Evolutionary conservation across 2,888 invertebrate genomes (phyloP).

Genomic region (Cephus pygmeus): DNA sequence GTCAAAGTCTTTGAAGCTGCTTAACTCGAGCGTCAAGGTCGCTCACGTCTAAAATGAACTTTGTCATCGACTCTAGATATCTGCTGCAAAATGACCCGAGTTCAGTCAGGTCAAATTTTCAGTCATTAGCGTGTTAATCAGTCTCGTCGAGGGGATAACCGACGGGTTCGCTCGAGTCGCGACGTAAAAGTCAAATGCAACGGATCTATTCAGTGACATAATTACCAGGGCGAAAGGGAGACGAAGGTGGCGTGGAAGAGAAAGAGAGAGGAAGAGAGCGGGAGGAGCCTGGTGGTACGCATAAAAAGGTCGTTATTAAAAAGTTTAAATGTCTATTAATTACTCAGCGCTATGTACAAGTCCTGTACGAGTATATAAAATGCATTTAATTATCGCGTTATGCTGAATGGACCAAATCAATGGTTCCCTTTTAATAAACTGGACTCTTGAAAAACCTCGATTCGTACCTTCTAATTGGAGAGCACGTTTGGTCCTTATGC

Average conservation of each 20-base stretch:
- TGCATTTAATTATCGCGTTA: slow-evolving; percentile 57
- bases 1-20: neutral
- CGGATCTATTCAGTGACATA: slow-evolving; percentile 58
- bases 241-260: neutral
- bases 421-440: slow-evolving; percentile 47
- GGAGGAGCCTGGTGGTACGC: slow-evolving; percentile 34
- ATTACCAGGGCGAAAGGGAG: slow-evolving; percentile 44
- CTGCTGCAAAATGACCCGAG: neutral
- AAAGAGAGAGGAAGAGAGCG: neutral
- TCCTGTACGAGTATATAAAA: slow-evolving; percentile 46
- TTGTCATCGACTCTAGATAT: neutral
- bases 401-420: slow-evolving; percentile 58
- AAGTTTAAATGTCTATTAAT: slow-evolving; percentile 62
- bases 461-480: slow-evolving; percentile 39
- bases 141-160: slow-evolving; percentile 30
- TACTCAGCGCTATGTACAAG: slow-evolving; percentile 50
- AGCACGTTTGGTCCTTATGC: neutral
- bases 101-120: neutral
- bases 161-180: slow-evolving; percentile 48
- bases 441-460: slow-evolving; percentile 45
- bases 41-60: neutral
- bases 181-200: slow-evolving; percentile 58
- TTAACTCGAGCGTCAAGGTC: neutral
- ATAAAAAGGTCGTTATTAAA: slow-evolving; percentile 61
- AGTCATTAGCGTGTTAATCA: slow-evolving; percentile 44